These are phyloP conservation scores for Daphoenositta chrysoptera DNA, from an alignment of 2,113 vertebrate species.

Conservation along the genomic window DNA sequence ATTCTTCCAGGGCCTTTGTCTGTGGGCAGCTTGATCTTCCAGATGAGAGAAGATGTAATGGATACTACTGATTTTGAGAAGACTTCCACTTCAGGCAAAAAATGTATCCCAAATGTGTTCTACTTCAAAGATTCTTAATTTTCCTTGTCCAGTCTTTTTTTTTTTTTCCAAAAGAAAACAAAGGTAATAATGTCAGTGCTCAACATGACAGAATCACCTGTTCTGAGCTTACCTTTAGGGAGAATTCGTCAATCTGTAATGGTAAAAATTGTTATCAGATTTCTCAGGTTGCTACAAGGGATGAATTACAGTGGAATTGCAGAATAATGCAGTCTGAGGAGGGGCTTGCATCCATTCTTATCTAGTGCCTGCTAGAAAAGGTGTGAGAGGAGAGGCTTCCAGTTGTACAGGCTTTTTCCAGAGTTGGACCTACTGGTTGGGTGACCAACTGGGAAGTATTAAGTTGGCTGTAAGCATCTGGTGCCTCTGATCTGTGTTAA, in stretches of 20 bases:
- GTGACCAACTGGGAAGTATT: not conserved
- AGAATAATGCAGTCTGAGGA: not conserved
- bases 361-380: not conserved
- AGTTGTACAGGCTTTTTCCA: not conserved
- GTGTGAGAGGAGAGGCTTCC: not conserved
- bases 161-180: not conserved
- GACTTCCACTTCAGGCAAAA: not conserved
- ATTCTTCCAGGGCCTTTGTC: not conserved
- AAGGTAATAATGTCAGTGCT: not conserved
- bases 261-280: not conserved
- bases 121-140: not conserved
- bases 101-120: not conserved
- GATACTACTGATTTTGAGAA: not conserved
- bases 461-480: not conserved
- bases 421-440: not conserved
- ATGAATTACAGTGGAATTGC: not conserved
- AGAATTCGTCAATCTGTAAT: not conserved
- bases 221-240: not conserved
- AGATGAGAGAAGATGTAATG: not conserved
- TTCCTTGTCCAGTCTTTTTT: not conserved
- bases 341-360: not conserved
- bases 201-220: not conserved
- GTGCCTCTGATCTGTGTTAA: conserved; percentile 37
- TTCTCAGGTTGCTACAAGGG: not conserved
- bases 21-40: not conserved